Conservation (phyloP, 1,140 invertebrate species). For the Potamilus streckersoni region DNA sequence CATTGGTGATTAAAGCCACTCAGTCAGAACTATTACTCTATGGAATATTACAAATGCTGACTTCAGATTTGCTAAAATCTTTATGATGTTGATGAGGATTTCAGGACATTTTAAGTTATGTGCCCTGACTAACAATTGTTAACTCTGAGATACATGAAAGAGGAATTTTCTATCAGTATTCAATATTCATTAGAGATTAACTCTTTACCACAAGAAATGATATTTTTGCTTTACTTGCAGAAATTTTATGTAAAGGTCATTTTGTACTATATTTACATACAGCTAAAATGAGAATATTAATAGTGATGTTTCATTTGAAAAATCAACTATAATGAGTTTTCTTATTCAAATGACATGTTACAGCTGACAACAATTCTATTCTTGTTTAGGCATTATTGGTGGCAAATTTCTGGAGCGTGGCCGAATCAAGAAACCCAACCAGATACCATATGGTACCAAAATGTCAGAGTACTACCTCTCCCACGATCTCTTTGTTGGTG, state of each 20-base stretch:
- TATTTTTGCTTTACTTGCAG: no score
- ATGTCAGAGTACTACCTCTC: slow-evolving; percentile 81
- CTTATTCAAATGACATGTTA: not conserved
- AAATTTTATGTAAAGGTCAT: no score
- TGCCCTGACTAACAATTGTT: no score
- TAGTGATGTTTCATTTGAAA: not conserved
- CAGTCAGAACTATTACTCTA: not conserved
- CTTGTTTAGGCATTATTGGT: slow-evolving; percentile 70
- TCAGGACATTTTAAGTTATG: no score
- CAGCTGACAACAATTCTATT: not conserved
- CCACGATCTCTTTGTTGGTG: slow-evolving; percentile 85
- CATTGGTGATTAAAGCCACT: no score
- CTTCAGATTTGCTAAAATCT: no score
- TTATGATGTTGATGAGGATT: no score
- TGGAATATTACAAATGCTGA: not conserved
- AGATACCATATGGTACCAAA: slow-evolving; percentile 70
- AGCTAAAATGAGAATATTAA: not conserved
- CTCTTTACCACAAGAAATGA: no score
- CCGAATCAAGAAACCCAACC: slow-evolving; percentile 79
- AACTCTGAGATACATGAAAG: no score
- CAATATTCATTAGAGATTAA: no score
- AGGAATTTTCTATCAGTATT: no score
- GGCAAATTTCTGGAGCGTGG: slow-evolving; percentile 78
- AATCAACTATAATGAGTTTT: not conserved
- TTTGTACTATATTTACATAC: not conserved